Percentiles rank a stretch among this genome's conserved stretches.
These are phyloP conservation scores for Sericinus montela DNA, from an alignment of 2,888 invertebrate genomes.

Conservation along the genomic window DNA sequence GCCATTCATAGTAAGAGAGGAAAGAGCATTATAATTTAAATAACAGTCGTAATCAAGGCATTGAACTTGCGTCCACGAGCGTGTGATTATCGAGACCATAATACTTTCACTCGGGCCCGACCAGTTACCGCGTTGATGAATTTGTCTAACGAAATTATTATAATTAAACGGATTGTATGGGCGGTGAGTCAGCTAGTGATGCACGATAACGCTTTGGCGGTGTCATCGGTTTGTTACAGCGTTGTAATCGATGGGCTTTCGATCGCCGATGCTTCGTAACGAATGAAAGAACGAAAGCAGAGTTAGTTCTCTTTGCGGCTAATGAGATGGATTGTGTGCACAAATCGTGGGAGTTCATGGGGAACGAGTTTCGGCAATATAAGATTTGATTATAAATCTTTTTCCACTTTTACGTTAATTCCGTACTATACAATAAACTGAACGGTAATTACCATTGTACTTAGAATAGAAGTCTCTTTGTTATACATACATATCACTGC, in stretches of 20 bases:
- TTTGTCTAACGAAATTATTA: slow-evolving; percentile 67
- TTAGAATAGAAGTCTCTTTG: no score
- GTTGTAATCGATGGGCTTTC: slow-evolving; percentile 66
- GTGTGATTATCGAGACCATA: slow-evolving; percentile 64
- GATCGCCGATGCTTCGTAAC: slow-evolving; percentile 47
- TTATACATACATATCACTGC: no score
- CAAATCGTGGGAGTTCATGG: slow-evolving; percentile 47
- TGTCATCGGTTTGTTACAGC: slow-evolving; percentile 53
- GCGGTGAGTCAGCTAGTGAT: slow-evolving; percentile 65
- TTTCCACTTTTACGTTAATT: no score
- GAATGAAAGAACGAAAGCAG: slow-evolving; percentile 57
- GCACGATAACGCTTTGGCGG: slow-evolving; percentile 53
- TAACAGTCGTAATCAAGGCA: slow-evolving; percentile 73
- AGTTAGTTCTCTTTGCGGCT: slow-evolving; percentile 53
- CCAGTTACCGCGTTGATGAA: slow-evolving; percentile 52
- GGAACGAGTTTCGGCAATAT: slow-evolving; percentile 26
- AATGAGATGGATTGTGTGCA: slow-evolving; percentile 64
- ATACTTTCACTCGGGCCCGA: slow-evolving; percentile 68
- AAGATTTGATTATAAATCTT: background rate
- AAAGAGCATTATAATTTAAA: slow-evolving; percentile 62
- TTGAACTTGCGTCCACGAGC: slow-evolving; percentile 69
- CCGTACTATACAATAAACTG: no score
- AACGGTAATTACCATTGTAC: no score
- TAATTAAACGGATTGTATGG: slow-evolving; percentile 69
- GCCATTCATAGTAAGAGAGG: slow-evolving; percentile 53